Base-by-base conservation (phyloP, 2,797 vertebrate genomes). In the Urophycis tenuis region DNA sequence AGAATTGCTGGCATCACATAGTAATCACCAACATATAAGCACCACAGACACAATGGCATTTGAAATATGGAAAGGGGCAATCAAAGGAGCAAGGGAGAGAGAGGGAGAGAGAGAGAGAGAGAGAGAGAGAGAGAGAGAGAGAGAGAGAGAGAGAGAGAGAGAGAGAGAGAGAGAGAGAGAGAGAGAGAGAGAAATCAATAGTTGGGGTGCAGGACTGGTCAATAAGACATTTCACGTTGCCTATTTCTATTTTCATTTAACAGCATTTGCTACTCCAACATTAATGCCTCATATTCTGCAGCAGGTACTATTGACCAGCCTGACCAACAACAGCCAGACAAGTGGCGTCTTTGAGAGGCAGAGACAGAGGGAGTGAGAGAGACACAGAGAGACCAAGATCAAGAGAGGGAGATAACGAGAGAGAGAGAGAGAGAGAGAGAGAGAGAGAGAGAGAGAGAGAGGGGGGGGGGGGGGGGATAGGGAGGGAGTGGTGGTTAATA, bases 1-100 rank as follows among this genome's bases (percentile, higher is more conserved):
- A 91, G 89, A 87, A 90, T 88, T 86, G 87, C 91, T 83, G 85
- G 89, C 84, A 79, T 89, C 84, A 83, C 88, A 82, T 53, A 83
- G 85, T 89, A 83, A 79, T 91, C 84, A 91, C 39, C 90, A 88
- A 84, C 90, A 92, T 90, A 83, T 85, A 87, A 91, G 90, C 89
- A 91, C 86, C 88, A 91, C 85, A 73, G 84, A 88, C 86, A 88
- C 88, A 82, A 85, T 75, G 74, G 80, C 78, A 79, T 77, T 73
- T 83, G 85, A 88, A 81, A 71, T 39, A 29, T 8, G 33, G 17
- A 32, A 72, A 72, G 71, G 71, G 22, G 34, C 71, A 5, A n/a
- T n/a, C 11, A 34, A 39, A 11, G 10, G n/a, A 25, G 29, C 2
- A 22, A 33, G 31, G 32, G 60, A 82, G 15, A 79, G 70, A 84